Conservation (phyloP, 2,797 vertebrate species). For the Aselliscus stoliczkanus region DNA sequence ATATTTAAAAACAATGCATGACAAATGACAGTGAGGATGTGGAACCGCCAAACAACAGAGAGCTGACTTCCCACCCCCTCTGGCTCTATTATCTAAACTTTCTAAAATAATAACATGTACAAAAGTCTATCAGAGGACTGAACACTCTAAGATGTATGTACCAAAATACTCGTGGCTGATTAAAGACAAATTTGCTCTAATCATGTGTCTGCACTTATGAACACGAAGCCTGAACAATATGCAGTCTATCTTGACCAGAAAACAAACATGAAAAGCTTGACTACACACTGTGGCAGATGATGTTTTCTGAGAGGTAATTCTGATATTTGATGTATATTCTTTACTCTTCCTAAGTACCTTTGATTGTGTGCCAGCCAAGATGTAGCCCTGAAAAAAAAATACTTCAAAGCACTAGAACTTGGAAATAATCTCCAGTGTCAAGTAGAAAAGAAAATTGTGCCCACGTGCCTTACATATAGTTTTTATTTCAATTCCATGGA, state of each 20-base stretch:
- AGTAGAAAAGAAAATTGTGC: neutral
- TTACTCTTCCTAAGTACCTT: conserved; percentile 55
- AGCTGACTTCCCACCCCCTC: neutral
- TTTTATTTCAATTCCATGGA: neutral
- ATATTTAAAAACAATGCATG: neutral
- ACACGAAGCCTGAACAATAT: neutral
- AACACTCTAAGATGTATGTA: neutral
- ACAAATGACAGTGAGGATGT: neutral
- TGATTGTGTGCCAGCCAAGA: neutral
- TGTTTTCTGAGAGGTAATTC: conserved; percentile 20
- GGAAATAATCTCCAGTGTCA: neutral
- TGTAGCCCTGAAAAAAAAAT: neutral
- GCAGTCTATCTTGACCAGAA: neutral
- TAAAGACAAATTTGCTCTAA: conserved; percentile 60
- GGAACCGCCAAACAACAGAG: neutral
- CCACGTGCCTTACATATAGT: neutral
- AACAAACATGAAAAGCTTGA: conserved; percentile 9
- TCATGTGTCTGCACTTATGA: neutral
- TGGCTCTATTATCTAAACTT: neutral
- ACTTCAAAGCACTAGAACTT: conserved; percentile 27
- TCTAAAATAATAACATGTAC: neutral
- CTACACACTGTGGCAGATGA: neutral
- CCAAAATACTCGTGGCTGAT: neutral
- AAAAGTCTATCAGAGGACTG: neutral
- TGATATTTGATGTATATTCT: conserved; percentile 20